A percentile compares a stretch with the other conserved stretches of the same genome.
phyloP scores from a whole-genome alignment of 1,140 invertebrate genomes.

The Xylocopa sonorina region DNA sequence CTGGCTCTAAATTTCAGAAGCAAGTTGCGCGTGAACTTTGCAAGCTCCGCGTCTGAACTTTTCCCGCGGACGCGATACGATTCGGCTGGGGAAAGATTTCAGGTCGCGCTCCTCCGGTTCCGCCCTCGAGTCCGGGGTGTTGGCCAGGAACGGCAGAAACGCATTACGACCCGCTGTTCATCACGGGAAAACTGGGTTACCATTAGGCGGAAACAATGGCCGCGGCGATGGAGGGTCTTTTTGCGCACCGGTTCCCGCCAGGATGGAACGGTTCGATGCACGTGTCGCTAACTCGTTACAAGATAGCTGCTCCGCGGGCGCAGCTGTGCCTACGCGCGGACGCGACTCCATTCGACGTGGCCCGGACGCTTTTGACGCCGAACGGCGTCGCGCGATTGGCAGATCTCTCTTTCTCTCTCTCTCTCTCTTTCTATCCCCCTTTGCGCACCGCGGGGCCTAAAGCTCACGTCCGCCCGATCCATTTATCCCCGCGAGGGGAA shows the following conservation, averaged over 20 bases:
- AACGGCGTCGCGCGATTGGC: conserved; percentile 50
- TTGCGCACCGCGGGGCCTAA: conserved; percentile 30
- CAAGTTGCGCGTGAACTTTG: neutral
- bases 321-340: conserved; percentile 39
- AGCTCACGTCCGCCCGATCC: conserved; percentile 65
- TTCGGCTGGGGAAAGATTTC: neutral
- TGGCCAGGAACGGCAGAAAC: neutral
- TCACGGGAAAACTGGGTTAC: conserved; percentile 30
- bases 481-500: conserved; percentile 57
- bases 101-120: neutral
- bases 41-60: rapidly evolving
- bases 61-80: too few species aligned
- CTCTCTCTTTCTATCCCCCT: neutral
- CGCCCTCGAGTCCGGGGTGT: too few species aligned
- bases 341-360: conserved; percentile 26
- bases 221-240: neutral
- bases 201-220: conserved; percentile 11
- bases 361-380: conserved; percentile 28
- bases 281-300: conserved; percentile 56
- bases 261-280: conserved; percentile 41
- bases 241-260: neutral
- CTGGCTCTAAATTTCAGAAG: conserved; percentile 4
- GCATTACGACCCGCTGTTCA: neutral
- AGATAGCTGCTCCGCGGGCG: conserved; percentile 32
- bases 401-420: conserved; percentile 6